phyloP scores from a whole-genome alignment of 2,797 vertebrate species.

The Gymnodraco acuticeps region DNA sequence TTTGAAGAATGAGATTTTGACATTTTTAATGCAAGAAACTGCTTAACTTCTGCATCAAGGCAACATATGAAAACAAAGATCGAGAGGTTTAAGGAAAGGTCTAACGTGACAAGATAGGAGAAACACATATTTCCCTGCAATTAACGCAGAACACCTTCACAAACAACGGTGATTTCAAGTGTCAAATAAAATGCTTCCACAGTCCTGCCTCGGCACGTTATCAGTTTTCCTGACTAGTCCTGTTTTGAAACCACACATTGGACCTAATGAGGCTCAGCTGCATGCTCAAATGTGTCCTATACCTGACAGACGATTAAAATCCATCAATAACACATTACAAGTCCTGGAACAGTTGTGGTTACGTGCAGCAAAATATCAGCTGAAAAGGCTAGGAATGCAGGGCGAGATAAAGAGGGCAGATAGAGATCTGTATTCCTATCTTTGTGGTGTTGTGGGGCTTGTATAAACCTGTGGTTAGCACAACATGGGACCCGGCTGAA shows the following conservation, averaged over 20 bases:
- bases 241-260: constrained; percentile 36
- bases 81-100: background rate
- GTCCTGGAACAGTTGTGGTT: background rate
- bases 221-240: constrained; percentile 7
- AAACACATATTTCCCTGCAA: background rate
- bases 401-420: background rate
- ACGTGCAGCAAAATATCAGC: background rate
- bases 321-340: background rate
- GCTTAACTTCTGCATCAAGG: background rate
- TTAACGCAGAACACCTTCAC: background rate
- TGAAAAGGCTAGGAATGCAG: background rate
- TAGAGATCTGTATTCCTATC: background rate
- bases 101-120: background rate
- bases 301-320: constrained; percentile 17
- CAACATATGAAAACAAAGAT: background rate
- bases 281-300: background rate
- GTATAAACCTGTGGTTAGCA: constrained; percentile 55
- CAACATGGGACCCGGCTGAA: constrained; percentile 1
- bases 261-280: background rate
- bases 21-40: background rate
- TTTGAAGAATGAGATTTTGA: too few species aligned
- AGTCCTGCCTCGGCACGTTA: constrained; percentile 20
- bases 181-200: background rate
- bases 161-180: background rate
- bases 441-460: constrained; percentile 47